Evolutionary conservation across 2,113 vertebrate species (phyloP).

Genomic region (Gavia stellata): DNA sequence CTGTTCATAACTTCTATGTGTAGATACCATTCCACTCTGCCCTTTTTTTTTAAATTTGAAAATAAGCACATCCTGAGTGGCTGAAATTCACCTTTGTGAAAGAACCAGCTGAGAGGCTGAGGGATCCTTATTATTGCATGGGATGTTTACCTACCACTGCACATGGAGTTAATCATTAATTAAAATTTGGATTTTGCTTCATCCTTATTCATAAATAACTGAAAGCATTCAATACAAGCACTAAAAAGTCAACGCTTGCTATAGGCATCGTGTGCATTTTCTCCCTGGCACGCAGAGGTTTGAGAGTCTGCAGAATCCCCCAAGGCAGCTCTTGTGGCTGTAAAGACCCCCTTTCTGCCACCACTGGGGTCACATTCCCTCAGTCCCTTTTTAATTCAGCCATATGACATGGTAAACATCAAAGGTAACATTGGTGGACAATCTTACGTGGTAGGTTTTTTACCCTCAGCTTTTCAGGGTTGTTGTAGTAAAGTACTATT

Average conservation of each 20-base stretch:
- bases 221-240: not conserved
- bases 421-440: not conserved
- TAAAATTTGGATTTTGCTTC: not conserved
- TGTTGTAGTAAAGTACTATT: not conserved
- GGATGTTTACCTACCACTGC: not conserved
- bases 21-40: not conserved
- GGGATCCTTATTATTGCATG: not conserved
- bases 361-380: not conserved
- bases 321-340: not conserved
- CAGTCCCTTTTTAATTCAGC: not conserved
- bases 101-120: not conserved
- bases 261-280: not conserved
- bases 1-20: not conserved
- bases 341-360: not conserved
- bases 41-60: not conserved
- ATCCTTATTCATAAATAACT: not conserved
- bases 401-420: rapidly evolving
- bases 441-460: not conserved
- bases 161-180: rapidly evolving
- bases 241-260: not conserved
- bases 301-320: not conserved
- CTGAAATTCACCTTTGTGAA: not conserved
- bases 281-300: rapidly evolving
- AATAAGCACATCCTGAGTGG: not conserved
- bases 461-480: not conserved